Conservation (phyloP, 2,797 vertebrate genomes). For the Eupleurogrammus muticus region DNA sequence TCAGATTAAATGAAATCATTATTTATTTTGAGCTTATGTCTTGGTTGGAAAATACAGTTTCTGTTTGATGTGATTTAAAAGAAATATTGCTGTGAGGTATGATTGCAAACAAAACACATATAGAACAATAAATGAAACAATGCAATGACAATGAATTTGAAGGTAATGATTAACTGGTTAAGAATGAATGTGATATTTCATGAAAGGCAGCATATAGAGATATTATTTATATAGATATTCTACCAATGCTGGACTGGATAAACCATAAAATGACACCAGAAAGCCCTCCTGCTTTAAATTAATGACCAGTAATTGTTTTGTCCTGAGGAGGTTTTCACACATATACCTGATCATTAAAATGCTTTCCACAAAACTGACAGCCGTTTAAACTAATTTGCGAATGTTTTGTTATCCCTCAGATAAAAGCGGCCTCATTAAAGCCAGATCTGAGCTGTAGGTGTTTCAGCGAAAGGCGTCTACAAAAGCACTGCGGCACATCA, state of each 20-base stretch:
- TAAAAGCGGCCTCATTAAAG: constrained; percentile 16
- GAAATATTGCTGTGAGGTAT: constrained; percentile 23
- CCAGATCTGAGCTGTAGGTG: constrained; percentile 20
- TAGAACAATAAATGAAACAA: constrained; percentile 4
- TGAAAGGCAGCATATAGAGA: constrained; percentile 2
- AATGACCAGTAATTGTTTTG: not conserved
- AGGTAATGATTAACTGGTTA: constrained; percentile 13
- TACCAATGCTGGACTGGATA: not conserved
- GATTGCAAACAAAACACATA: constrained; percentile 3
- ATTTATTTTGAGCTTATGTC: constrained; percentile 29
- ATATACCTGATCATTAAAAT: constrained; percentile 11
- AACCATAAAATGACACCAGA: constrained; percentile 2
- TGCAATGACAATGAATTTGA: constrained; percentile 2
- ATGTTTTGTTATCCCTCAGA: constrained; percentile 11
- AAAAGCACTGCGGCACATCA: constrained; percentile 27
- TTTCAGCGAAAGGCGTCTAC: not conserved
- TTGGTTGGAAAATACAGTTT: constrained; percentile 14
- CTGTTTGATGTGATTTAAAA: constrained; percentile 19
- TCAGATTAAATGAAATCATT: constrained; percentile 43
- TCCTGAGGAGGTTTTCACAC: constrained; percentile 5
- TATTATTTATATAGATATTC: not conserved
- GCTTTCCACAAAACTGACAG: constrained; percentile 18
- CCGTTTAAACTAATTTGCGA: constrained; percentile 18
- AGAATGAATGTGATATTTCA: not conserved
- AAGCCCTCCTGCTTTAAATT: not conserved